Conservation (phyloP, 1,140 invertebrate genomes). For the Anagrus nilaparvatae region DNA sequence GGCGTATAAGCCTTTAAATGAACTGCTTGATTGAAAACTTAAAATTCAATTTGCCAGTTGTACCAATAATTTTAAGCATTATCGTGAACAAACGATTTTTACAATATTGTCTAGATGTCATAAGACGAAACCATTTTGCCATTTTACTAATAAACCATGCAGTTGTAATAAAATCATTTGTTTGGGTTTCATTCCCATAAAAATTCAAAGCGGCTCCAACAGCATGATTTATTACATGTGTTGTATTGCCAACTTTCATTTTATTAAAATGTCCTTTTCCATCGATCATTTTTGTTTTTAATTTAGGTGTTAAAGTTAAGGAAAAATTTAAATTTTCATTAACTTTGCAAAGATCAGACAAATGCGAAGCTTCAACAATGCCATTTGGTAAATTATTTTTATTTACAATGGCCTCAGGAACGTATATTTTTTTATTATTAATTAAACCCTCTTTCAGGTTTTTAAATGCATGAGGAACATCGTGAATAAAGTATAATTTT, state of each 20-base stretch:
- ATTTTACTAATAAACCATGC: conserved; percentile 13
- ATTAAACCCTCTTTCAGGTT: conserved; percentile 6
- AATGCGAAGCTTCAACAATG: neutral
- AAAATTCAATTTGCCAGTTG: too few species aligned
- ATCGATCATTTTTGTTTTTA: conserved; percentile 4
- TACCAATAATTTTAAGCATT: too few species aligned
- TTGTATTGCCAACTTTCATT: conserved; percentile 8
- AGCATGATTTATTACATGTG: neutral
- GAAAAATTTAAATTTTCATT: neutral
- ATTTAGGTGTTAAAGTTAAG: conserved; percentile 3
- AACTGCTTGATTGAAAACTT: too few species aligned
- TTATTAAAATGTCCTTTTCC: neutral
- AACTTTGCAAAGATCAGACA: neutral
- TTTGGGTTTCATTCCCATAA: neutral
- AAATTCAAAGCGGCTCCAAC: conserved; percentile 6
- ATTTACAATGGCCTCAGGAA: conserved; percentile 2
- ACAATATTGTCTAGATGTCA: conserved; percentile 12
- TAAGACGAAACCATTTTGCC: conserved; percentile 10
- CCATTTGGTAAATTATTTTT: conserved; percentile 10
- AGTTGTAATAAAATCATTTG: conserved; percentile 10
- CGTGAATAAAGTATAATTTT: conserved; percentile 9
- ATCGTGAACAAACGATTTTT: too few species aligned
- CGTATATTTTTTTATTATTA: conserved; percentile 8
- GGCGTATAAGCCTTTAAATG: too few species aligned
- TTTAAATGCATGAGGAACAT: conserved; percentile 7